A percentile compares a stretch with the other conserved stretches of the same genome.
phyloP scores from a whole-genome alignment of 2,888 invertebrate species.

The Diarsia brunnea region DNA sequence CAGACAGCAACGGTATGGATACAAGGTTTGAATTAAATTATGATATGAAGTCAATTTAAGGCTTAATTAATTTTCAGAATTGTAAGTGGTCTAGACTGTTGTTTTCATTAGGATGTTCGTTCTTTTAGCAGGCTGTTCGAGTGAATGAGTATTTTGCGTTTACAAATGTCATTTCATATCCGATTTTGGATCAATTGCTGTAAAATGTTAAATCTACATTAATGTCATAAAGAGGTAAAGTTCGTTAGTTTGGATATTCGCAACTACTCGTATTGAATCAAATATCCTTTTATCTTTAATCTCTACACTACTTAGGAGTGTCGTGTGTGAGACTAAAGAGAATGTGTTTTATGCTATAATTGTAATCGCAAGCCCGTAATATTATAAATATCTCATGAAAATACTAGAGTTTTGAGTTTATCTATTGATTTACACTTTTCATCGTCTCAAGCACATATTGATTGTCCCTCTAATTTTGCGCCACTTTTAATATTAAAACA shows the following conservation, averaged over 20 bases:
- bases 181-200: background rate
- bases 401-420: background rate
- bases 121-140: background rate
- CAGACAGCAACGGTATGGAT: constrained; percentile 69
- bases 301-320: background rate
- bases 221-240: background rate
- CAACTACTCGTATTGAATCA: background rate
- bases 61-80: constrained; percentile 7
- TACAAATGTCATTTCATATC: background rate
- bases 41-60: constrained; percentile 13
- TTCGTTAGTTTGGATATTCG: background rate
- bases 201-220: background rate
- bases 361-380: background rate
- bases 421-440: background rate
- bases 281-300: background rate
- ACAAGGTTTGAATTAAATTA: constrained; percentile 21
- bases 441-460: background rate
- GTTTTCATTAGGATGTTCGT: background rate
- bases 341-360: background rate
- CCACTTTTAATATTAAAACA: background rate
- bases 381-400: background rate
- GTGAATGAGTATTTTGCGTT: background rate
- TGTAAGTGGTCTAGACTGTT: constrained; percentile 1
- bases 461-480: background rate
- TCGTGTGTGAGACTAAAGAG: background rate